A percentile compares a stretch with the other conserved stretches of the same genome.
Conservation (phyloP, 2,797 vertebrate genomes). For the Toxotes lorentzi region DNA sequence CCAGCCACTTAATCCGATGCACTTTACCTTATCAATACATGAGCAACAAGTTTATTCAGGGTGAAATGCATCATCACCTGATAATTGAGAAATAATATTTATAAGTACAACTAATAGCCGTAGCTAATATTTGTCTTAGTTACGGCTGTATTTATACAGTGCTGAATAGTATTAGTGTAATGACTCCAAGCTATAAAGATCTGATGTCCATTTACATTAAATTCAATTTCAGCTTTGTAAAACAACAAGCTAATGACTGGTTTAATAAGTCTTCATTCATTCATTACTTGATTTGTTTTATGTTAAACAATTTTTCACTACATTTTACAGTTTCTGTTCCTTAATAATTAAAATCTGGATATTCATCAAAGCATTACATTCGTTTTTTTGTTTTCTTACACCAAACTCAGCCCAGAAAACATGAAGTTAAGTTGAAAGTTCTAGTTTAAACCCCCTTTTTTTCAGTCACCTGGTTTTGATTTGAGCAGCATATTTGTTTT, state of each 20-base stretch:
- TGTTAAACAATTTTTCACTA: not conserved
- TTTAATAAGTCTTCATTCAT: too few relatives aligned
- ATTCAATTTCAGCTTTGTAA: not conserved
- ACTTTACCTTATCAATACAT: not conserved
- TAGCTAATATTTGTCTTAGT: not conserved
- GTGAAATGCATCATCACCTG: not conserved
- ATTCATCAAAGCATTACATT: not conserved
- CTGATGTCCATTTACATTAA: not conserved
- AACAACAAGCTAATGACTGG: not conserved
- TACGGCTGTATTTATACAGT: not conserved
- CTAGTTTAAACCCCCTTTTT: conserved; percentile 23
- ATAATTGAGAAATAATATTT: not conserved
- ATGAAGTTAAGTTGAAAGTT: not conserved
- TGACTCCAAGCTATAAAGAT: not conserved
- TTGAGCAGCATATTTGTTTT: conserved; percentile 27
- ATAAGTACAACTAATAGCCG: too few relatives aligned
- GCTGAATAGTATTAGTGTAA: not conserved
- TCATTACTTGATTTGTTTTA: not conserved
- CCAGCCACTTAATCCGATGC: not conserved
- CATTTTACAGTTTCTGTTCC: not conserved
- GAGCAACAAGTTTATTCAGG: not conserved
- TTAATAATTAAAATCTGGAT: not conserved
- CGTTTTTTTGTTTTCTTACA: not conserved
- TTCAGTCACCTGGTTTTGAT: conserved; percentile 58
- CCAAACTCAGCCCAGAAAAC: not conserved